Percentiles rank a stretch among this genome's conserved stretches.
Evolutionary conservation across 2,113 vertebrate genomes (phyloP).

Genomic region (Microtus pennsylvanicus): DNA sequence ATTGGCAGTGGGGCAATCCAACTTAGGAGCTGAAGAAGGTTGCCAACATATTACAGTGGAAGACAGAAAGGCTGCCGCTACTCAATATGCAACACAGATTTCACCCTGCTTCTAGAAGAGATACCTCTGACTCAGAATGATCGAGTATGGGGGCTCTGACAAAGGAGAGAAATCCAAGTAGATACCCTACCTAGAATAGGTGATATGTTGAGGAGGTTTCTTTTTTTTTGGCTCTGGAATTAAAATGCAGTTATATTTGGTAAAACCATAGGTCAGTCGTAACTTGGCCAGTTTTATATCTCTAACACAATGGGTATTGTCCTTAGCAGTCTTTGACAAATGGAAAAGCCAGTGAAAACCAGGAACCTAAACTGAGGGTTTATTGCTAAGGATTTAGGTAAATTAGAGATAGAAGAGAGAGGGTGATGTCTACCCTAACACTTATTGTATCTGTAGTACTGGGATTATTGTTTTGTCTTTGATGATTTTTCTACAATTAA

Average conservation of each 20-base stretch:
- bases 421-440: background rate
- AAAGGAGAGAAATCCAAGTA: background rate
- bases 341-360: background rate
- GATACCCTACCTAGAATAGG: background rate
- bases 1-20: background rate
- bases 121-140: background rate
- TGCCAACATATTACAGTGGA: background rate
- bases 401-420: background rate
- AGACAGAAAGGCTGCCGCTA: background rate
- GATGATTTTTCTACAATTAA: constrained; percentile 1
- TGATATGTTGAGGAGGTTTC: background rate
- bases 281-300: background rate
- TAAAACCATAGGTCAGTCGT: background rate
- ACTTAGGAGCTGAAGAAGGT: background rate
- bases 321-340: background rate
- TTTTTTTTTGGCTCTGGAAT: background rate
- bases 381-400: background rate
- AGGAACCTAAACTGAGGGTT: background rate
- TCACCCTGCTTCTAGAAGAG: background rate
- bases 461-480: background rate
- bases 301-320: background rate
- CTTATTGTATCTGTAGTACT: rapidly evolving
- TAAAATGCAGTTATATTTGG: background rate
- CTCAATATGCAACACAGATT: background rate
- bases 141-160: background rate